Evolutionary conservation across 2,797 vertebrate species (phyloP).

Genomic region (Lepidocolaptes lacrymiger): DNA sequence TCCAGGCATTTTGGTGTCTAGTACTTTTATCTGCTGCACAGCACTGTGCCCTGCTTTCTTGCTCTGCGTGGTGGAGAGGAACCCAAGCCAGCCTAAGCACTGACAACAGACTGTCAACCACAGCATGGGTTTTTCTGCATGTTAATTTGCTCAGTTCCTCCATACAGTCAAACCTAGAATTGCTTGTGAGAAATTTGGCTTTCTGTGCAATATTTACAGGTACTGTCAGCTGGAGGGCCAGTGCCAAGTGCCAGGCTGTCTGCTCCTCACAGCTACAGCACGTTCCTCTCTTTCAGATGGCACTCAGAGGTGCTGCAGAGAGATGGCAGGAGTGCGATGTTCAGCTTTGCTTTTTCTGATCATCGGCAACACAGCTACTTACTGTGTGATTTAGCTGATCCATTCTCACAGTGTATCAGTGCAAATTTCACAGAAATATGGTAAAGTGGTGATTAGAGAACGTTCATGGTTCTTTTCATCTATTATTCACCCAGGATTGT

Average conservation of each 20-base stretch:
- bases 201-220: neutral
- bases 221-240: neutral
- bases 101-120: neutral
- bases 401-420: neutral
- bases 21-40: neutral
- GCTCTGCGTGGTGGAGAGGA: neutral
- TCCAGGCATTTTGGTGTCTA: neutral
- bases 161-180: neutral
- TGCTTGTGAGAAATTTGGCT: neutral
- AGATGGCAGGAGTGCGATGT: accelerated
- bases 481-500: neutral
- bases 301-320: neutral
- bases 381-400: neutral
- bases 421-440: neutral
- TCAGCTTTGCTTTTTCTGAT: neutral
- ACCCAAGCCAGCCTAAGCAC: accelerated
- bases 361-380: neutral
- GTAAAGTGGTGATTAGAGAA: neutral
- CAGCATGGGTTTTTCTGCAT: neutral
- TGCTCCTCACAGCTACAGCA: neutral
- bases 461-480: neutral
- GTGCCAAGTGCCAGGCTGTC: neutral
- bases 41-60: neutral
- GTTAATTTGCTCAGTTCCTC: neutral
- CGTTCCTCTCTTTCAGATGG: neutral